phyloP scores from a whole-genome alignment of 2,888 invertebrate genomes.

The Cheilosia variabilis region DNA sequence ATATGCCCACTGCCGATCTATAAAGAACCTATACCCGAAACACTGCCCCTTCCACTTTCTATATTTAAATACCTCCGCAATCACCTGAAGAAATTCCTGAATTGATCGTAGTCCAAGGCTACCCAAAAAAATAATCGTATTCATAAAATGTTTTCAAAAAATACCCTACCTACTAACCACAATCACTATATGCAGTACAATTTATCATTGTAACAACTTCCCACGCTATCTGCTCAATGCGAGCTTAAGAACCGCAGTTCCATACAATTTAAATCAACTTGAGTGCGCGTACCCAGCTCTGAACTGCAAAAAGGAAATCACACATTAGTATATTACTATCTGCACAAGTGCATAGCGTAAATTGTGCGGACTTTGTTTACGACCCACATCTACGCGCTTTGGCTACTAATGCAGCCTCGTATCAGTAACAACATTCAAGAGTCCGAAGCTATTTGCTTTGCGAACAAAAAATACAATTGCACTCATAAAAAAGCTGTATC shows the following conservation, averaged over 20 bases:
- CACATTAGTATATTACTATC: conserved; percentile 11
- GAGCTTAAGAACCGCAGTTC: neutral
- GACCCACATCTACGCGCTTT: conserved; percentile 20
- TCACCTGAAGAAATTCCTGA: no score
- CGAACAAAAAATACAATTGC: neutral
- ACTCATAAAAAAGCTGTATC: conserved; percentile 10
- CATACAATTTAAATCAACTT: conserved; percentile 2
- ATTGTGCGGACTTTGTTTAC: conserved; percentile 30
- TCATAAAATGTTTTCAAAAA: no score
- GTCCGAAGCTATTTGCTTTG: neutral
- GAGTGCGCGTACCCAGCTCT: neutral
- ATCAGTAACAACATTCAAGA: neutral
- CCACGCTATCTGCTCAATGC: neutral
- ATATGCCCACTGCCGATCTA: no score
- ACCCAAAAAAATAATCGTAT: no score
- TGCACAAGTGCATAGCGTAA: conserved; percentile 19
- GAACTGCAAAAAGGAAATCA: conserved; percentile 43
- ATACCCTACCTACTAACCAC: no score
- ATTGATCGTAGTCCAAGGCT: no score
- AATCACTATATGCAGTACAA: neutral
- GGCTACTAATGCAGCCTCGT: neutral
- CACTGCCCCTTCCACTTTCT: no score
- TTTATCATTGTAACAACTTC: conserved; percentile 3
- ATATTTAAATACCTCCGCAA: no score
- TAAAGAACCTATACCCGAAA: no score